Conservation (phyloP, 2,113 vertebrate species). For the Corythaeola cristata region DNA sequence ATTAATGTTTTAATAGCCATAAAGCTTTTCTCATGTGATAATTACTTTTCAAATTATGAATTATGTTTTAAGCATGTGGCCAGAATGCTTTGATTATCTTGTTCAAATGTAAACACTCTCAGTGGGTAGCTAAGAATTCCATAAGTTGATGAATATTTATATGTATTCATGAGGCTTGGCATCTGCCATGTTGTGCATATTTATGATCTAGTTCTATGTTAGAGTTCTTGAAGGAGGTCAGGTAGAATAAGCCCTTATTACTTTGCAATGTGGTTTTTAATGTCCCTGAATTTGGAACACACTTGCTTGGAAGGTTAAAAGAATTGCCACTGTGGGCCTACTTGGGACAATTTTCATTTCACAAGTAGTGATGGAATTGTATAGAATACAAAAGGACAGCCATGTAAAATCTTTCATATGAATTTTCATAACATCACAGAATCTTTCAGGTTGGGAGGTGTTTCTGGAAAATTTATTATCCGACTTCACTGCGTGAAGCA, state of each 20-base stretch:
- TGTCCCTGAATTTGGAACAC: background rate
- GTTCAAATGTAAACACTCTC: slow-evolving; percentile 43
- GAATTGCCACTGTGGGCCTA: background rate
- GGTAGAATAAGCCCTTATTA: slow-evolving; percentile 19
- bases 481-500: background rate
- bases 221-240: slow-evolving; percentile 27
- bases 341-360: background rate
- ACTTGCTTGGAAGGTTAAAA: background rate
- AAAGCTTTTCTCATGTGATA: background rate
- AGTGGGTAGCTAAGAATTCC: slow-evolving; percentile 23
- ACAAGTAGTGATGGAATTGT: background rate
- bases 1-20: background rate
- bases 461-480: background rate
- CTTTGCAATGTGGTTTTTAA: background rate
- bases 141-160: slow-evolving; percentile 65
- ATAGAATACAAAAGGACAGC: background rate
- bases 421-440: background rate
- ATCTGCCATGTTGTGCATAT: slow-evolving; percentile 58
- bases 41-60: slow-evolving; percentile 31
- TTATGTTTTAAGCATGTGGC: slow-evolving; percentile 12
- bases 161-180: slow-evolving; percentile 29
- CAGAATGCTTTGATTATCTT: slow-evolving; percentile 30
- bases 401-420: background rate
- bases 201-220: slow-evolving; percentile 36
- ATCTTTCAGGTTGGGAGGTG: background rate